Percentiles rank a stretch among this genome's conserved stretches.
These are phyloP conservation scores for Lepetodrilus schrolli DNA, from an alignment of 2,888 invertebrate species.

Conservation along the genomic window DNA sequence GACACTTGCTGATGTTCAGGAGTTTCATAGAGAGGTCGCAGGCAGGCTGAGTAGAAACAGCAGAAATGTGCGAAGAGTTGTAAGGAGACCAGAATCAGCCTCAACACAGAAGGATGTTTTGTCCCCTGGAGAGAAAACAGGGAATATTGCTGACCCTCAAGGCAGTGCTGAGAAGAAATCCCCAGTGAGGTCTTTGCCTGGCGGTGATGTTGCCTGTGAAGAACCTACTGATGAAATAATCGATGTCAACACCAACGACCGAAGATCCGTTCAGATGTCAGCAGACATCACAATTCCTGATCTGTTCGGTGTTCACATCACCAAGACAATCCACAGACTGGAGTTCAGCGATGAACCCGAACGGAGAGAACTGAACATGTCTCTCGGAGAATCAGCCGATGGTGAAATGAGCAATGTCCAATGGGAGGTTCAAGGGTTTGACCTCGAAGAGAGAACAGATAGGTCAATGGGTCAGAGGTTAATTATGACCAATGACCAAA, in stretches of 20 bases:
- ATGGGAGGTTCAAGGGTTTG: background rate
- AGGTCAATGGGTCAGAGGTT: no score
- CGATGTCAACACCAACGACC: background rate
- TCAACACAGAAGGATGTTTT: background rate
- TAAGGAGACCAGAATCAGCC: background rate
- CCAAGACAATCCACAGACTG: background rate
- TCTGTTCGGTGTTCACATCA: slow-evolving; percentile 11
- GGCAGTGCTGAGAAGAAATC: background rate
- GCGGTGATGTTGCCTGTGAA: no score
- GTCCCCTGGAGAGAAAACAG: background rate
- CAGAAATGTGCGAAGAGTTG: background rate
- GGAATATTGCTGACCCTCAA: background rate
- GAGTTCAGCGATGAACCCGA: background rate
- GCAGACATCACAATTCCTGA: slow-evolving; percentile 26
- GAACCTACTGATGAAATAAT: no score
- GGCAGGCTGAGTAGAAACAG: background rate
- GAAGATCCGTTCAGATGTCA: slow-evolving; percentile 5
- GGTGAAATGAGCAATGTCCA: background rate
- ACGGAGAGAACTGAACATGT: background rate
- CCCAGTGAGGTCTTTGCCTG: no score
- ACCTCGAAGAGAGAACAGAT: background rate
- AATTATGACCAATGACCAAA: background rate
- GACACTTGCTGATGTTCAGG: background rate
- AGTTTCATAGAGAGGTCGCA: slow-evolving; percentile 12
- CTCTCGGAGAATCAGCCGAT: background rate